Evolutionary conservation across 2,888 invertebrate genomes (phyloP).

Genomic region (Protonemura montana): DNA sequence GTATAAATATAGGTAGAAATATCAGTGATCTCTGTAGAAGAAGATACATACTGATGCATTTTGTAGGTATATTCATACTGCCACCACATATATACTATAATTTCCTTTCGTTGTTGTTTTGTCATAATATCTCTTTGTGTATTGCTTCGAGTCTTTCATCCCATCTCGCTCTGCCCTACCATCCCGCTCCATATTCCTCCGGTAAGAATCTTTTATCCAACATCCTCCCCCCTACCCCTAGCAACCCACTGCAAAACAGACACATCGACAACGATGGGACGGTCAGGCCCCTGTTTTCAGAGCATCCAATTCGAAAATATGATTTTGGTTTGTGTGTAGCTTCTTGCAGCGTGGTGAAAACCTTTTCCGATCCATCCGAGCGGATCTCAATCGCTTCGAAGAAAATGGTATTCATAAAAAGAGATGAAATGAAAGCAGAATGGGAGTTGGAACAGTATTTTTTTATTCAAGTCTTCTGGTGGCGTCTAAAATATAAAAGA

Average conservation of each 20-base stretch:
- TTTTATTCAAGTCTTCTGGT: slow-evolving; percentile 29
- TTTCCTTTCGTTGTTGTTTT: slow-evolving; percentile 41
- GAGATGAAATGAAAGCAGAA: slow-evolving; percentile 44
- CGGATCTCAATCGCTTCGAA: slow-evolving; percentile 44
- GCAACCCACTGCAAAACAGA: neutral
- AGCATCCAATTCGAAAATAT: slow-evolving; percentile 47
- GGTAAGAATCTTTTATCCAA: slow-evolving; percentile 27
- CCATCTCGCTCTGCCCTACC: slow-evolving; percentile 37
- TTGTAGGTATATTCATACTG: neutral
- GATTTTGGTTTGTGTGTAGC: slow-evolving; percentile 45
- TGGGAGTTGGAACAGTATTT: slow-evolving; percentile 45
- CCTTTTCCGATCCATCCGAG: slow-evolving; percentile 47
- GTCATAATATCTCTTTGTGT: slow-evolving; percentile 34
- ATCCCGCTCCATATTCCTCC: slow-evolving; percentile 19
- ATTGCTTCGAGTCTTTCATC: slow-evolving; percentile 28
- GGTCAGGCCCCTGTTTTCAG: slow-evolving; percentile 33
- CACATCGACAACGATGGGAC: neutral
- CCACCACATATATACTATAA: neutral
- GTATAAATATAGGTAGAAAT: slow-evolving; percentile 32
- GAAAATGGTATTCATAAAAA: slow-evolving; percentile 48
- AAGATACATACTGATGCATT: neutral
- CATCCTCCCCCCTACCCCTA: slow-evolving; percentile 37
- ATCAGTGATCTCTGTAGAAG: slow-evolving; percentile 22
- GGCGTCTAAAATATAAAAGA: slow-evolving; percentile 15
- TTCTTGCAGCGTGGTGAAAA: slow-evolving; percentile 37